A percentile compares a stretch with the other conserved stretches of the same genome.
These are phyloP conservation scores for Sternotherus odoratus DNA, from an alignment of 2,797 vertebrate species.

Conservation along the genomic window DNA sequence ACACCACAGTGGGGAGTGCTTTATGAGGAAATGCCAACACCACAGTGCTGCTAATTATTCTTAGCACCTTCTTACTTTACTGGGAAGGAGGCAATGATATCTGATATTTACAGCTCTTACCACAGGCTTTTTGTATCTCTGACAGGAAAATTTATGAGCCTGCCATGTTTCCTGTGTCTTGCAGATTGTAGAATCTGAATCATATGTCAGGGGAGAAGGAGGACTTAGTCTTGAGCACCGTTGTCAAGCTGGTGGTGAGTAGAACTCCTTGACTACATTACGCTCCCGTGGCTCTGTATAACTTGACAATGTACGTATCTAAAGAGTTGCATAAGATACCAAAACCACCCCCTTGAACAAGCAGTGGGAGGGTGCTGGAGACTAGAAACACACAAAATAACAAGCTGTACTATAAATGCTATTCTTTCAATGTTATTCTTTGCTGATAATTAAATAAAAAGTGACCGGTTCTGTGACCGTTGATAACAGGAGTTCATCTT, in stretches of 20 bases:
- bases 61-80: background rate
- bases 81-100: no score
- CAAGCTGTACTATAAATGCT: background rate
- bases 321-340: background rate
- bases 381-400: background rate
- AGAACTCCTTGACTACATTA: background rate
- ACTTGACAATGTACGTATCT: background rate
- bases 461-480: background rate
- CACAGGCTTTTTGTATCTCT: background rate
- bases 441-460: background rate
- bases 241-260: background rate
- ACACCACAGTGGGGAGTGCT: background rate
- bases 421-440: background rate
- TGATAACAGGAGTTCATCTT: background rate
- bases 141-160: background rate
- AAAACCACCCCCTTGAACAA: background rate
- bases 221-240: accelerated
- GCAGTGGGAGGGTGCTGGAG: background rate
- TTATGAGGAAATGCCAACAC: background rate
- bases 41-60: background rate
- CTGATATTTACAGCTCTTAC: background rate
- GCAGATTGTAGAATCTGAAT: background rate
- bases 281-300: background rate
- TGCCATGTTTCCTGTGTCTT: background rate
- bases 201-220: background rate